A percentile compares a stretch with the other conserved stretches of the same genome.
phyloP scores from a whole-genome alignment of 1,140 invertebrate genomes.

The Coptotermes formosanus region DNA sequence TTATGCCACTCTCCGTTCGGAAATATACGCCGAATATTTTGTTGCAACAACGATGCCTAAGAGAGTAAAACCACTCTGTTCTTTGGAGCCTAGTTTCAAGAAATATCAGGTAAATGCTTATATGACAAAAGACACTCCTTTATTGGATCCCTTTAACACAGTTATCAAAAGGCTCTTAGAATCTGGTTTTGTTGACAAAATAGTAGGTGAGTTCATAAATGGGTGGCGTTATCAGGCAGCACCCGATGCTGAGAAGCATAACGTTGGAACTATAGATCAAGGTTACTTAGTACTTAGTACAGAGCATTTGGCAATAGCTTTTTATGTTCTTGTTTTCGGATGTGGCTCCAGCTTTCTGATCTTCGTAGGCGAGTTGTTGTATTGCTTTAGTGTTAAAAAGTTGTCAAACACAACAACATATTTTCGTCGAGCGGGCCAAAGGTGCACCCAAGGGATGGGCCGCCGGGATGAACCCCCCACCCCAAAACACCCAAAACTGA shows the following conservation, averaged over 20 bases:
- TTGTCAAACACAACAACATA: no score
- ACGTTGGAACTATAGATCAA: background rate
- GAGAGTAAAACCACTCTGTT: background rate
- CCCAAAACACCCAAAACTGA: no score
- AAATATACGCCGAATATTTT: background rate
- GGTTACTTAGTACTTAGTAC: background rate
- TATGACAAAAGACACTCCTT: background rate
- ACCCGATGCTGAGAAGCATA: background rate
- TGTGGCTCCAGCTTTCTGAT: background rate
- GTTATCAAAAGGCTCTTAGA: background rate
- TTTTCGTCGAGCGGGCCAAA: no score
- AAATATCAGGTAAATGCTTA: background rate
- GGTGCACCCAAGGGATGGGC: no score
- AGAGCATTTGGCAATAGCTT: background rate
- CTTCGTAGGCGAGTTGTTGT: background rate
- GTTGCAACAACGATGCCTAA: background rate
- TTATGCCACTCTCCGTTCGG: background rate
- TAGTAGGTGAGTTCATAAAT: background rate
- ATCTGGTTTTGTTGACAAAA: background rate
- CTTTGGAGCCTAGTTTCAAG: background rate
- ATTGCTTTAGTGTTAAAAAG: background rate
- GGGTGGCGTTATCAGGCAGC: background rate
- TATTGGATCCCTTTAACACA: background rate
- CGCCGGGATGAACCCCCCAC: no score
- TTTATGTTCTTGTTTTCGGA: background rate